Evolutionary conservation across 2,888 invertebrate genomes (phyloP).

Genomic region (Diaphora mendica): DNA sequence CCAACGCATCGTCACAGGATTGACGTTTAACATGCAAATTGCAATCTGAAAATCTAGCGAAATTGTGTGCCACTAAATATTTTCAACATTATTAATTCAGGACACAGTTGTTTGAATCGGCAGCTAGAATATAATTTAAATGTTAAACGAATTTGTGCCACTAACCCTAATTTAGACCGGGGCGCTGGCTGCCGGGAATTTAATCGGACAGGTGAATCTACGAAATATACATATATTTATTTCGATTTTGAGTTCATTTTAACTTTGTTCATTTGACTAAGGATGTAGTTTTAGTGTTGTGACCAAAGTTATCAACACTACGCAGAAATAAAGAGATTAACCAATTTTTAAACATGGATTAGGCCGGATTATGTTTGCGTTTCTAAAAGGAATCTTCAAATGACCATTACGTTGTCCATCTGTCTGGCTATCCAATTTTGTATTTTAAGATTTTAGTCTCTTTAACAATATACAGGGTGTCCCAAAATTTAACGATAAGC

Average conservation of each 20-base stretch:
- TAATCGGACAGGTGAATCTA: conserved; percentile 73
- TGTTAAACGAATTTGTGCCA: conserved; percentile 83
- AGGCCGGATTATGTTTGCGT: no score
- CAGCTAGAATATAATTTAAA: conserved; percentile 83
- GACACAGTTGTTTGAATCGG: conserved; percentile 81
- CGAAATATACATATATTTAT: conserved; percentile 57
- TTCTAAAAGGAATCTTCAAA: no score
- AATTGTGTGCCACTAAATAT: conserved; percentile 84
- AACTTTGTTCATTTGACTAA: not conserved
- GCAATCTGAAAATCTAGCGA: conserved; percentile 84
- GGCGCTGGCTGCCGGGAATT: conserved; percentile 69
- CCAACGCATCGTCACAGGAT: conserved; percentile 81
- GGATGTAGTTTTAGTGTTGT: conserved; percentile 19
- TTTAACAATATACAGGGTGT: no score
- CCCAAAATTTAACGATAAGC: no score
- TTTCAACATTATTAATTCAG: conserved; percentile 83
- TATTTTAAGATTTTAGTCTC: no score
- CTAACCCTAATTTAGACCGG: conserved; percentile 78
- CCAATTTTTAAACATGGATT: no score
- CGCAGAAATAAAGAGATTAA: no score
- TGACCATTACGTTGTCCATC: no score
- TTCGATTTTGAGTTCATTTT: conserved; percentile 40
- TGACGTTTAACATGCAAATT: conserved; percentile 87
- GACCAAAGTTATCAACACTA: conserved; percentile 23
- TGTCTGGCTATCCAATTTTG: no score